A percentile compares a stretch with the other conserved stretches of the same genome.
Conservation (phyloP, 2,888 invertebrate species). For the Petrolisthes cinctipes region DNA sequence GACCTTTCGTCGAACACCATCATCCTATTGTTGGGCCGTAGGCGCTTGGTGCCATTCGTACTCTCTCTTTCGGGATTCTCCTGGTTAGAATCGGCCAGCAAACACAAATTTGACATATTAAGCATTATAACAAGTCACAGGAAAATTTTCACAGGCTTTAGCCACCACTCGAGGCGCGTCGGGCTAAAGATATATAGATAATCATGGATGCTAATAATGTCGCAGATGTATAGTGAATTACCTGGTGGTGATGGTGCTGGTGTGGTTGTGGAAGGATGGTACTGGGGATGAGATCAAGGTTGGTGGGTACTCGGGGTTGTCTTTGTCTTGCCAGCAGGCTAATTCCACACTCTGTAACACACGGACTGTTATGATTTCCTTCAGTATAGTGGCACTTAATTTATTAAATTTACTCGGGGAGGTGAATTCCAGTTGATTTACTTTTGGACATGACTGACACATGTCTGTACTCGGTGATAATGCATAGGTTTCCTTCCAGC, state of each 20-base stretch:
- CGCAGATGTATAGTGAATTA: background rate
- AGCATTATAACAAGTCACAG: too few species aligned
- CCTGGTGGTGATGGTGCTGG: background rate
- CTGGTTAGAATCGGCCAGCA: background rate
- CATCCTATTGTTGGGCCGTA: constrained; percentile 60
- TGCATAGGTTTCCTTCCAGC: background rate
- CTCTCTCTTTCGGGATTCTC: background rate
- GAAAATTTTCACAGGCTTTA: too few species aligned
- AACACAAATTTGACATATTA: background rate
- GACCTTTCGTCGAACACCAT: constrained; percentile 57
- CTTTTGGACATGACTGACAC: too few species aligned
- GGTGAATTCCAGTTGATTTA: background rate
- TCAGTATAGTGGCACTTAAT: background rate
- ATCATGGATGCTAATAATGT: background rate
- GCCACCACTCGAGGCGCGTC: too few species aligned
- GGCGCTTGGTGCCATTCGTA: background rate
- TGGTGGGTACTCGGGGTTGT: constrained; percentile 41
- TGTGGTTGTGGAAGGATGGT: background rate
- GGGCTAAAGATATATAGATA: too few species aligned
- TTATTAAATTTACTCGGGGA: background rate
- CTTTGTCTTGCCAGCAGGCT: constrained; percentile 47
- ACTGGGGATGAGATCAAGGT: background rate
- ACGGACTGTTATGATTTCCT: background rate
- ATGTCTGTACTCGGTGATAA: background rate
- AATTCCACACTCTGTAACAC: constrained; percentile 58